Percentiles rank a stretch among this genome's conserved stretches.
phyloP scores from a whole-genome alignment of 2,113 vertebrate species.

The Prochilodus magdalenae region DNA sequence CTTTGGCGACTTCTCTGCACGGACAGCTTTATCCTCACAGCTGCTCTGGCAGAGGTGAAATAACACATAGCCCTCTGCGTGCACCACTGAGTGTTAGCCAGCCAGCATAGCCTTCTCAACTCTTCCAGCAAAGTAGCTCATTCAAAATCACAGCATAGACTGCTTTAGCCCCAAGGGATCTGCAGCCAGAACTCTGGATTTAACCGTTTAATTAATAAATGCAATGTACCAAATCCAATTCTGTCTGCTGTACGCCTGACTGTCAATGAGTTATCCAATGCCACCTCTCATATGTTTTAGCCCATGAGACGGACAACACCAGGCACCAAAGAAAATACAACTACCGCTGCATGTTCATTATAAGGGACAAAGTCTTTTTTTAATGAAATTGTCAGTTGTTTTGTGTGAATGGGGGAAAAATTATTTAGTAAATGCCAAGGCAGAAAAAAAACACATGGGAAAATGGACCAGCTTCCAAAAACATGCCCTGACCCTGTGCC shows the following conservation, averaged over 20 bases:
- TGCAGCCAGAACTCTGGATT: conserved; percentile 20
- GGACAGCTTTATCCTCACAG: conserved; percentile 4
- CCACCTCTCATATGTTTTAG: neutral
- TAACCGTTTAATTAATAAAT: conserved; percentile 44
- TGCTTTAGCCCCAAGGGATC: conserved; percentile 1
- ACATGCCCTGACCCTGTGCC: neutral
- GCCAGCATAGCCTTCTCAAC: neutral
- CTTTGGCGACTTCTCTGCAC: neutral
- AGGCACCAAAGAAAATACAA: neutral
- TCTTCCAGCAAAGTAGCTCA: conserved; percentile 11
- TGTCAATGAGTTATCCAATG: conserved; percentile 3
- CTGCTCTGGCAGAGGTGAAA: conserved; percentile 19
- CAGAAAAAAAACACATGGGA: neutral
- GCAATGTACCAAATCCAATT: conserved; percentile 33
- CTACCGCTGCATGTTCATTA: neutral
- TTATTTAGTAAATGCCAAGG: neutral
- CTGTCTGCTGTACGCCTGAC: conserved; percentile 1
- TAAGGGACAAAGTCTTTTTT: neutral
- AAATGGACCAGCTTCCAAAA: conserved; percentile 7
- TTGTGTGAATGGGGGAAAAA: neutral
- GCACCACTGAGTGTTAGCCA: neutral
- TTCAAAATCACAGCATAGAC: neutral
- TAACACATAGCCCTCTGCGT: neutral
- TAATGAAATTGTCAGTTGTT: neutral
- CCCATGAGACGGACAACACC: conserved; percentile 3